A percentile compares a stretch with the other conserved stretches of the same genome.
These are phyloP conservation scores for Babylonia areolata DNA, from an alignment of 1,140 invertebrate species.

Conservation along the genomic window DNA sequence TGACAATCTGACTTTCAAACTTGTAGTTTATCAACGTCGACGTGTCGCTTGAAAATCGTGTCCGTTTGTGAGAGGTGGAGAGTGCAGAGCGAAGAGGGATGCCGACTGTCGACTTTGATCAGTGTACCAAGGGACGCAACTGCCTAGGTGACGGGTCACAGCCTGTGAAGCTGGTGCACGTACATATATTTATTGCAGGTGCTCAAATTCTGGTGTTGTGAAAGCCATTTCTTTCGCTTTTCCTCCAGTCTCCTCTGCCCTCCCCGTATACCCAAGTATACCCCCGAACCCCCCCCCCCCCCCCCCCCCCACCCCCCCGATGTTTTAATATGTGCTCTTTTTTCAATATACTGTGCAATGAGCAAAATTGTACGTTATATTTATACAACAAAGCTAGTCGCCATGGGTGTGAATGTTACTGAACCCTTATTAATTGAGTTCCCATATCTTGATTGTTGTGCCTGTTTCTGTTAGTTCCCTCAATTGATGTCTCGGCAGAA, in stretches of 20 bases:
- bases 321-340: not conserved
- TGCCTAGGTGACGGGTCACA: not conserved
- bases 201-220: constrained; percentile 11
- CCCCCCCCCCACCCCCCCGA: not conserved
- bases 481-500: not conserved
- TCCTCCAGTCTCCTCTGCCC: not conserved
- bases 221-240: not conserved
- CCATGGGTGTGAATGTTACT: not conserved
- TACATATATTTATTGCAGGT: not conserved
- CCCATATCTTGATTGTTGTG: not conserved
- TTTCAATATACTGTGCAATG: not conserved
- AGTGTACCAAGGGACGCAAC: not conserved
- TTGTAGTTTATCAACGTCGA: too few species aligned
- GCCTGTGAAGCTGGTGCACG: not conserved
- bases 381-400: not conserved
- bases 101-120: not conserved
- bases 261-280: not conserved
- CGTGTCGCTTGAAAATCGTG: not conserved
- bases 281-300: not conserved
- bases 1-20: not conserved
- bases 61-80: not conserved
- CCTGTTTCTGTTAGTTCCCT: not conserved
- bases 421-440: not conserved
- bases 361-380: not conserved
- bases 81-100: not conserved